Percentiles rank a stretch among this genome's conserved stretches.
Conservation (phyloP, 1,140 invertebrate genomes). For the Hycleus cichorii region DNA sequence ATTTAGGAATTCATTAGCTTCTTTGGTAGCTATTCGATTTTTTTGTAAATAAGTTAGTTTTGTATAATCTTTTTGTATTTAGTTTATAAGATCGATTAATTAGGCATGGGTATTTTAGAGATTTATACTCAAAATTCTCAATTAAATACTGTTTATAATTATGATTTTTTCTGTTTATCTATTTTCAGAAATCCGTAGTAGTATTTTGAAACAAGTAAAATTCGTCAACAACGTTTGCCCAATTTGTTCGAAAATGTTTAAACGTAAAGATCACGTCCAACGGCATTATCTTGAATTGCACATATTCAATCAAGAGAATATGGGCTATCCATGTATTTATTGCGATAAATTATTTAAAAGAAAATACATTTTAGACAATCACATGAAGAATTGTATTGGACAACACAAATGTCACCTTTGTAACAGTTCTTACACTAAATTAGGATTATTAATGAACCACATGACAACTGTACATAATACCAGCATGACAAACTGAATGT, state of each 20-base stretch:
- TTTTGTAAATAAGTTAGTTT: too few relatives aligned
- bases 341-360: slow-evolving; percentile 27
- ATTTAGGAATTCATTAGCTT: too few relatives aligned
- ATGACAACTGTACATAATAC: slow-evolving; percentile 21
- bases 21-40: too few relatives aligned
- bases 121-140: too few relatives aligned
- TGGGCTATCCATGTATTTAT: slow-evolving; percentile 16
- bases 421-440: slow-evolving; percentile 3
- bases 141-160: neutral
- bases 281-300: slow-evolving; percentile 36
- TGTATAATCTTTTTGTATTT: too few relatives aligned
- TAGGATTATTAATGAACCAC: slow-evolving; percentile 10
- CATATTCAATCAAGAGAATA: slow-evolving; percentile 12
- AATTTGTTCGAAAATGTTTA: slow-evolving; percentile 40
- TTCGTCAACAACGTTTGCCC: slow-evolving; percentile 28
- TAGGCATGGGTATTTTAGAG: too few relatives aligned
- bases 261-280: slow-evolving; percentile 43
- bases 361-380: slow-evolving; percentile 28
- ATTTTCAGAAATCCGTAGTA: slow-evolving; percentile 8
- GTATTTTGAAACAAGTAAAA: slow-evolving; percentile 5
- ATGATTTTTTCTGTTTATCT: neutral
- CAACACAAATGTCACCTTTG: slow-evolving; percentile 4
- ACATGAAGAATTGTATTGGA: slow-evolving; percentile 22
- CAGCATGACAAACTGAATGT: neutral
- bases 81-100: too few relatives aligned